Conservation (phyloP, 2,797 vertebrate species). For the Thalassophryne amazonica region DNA sequence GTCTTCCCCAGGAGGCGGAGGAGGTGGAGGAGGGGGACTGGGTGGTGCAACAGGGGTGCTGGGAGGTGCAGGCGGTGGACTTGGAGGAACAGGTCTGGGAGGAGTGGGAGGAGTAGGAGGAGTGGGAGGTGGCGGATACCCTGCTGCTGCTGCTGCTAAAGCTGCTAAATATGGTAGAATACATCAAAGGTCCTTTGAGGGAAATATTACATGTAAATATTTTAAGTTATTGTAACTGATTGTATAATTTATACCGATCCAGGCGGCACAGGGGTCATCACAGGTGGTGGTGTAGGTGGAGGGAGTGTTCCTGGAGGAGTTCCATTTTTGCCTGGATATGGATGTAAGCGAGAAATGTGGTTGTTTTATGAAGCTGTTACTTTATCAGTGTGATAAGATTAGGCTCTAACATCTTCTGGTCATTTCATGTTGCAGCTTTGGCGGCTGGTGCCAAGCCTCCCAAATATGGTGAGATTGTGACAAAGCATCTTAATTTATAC, state of each 20-base stretch:
- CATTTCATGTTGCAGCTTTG: slow-evolving; percentile 41
- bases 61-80: not conserved
- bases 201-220: too few species aligned
- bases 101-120: slow-evolving; percentile 27
- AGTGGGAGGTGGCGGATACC: too few species aligned
- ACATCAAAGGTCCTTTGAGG: too few species aligned
- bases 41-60: slow-evolving; percentile 5
- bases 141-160: slow-evolving; percentile 21
- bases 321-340: slow-evolving; percentile 58
- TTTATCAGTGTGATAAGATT: not conserved
- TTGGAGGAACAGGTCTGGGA: not conserved
- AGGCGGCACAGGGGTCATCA: slow-evolving; percentile 26
- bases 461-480: slow-evolving; percentile 54
- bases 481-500: too few species aligned
- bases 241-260: too few species aligned
- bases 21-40: not conserved
- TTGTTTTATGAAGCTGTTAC: not conserved
- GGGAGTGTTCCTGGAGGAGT: slow-evolving; percentile 35
- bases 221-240: too few species aligned
- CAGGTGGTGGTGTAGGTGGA: slow-evolving; percentile 26
- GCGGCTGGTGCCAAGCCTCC: slow-evolving; percentile 53
- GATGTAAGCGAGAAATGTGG: slow-evolving; percentile 39
- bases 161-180: slow-evolving; percentile 4
- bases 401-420: not conserved
- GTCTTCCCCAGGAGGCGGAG: slow-evolving; percentile 3